Evolutionary conservation across 2,888 invertebrate genomes (phyloP).

Genomic region (Dicranocentrus wangi): DNA sequence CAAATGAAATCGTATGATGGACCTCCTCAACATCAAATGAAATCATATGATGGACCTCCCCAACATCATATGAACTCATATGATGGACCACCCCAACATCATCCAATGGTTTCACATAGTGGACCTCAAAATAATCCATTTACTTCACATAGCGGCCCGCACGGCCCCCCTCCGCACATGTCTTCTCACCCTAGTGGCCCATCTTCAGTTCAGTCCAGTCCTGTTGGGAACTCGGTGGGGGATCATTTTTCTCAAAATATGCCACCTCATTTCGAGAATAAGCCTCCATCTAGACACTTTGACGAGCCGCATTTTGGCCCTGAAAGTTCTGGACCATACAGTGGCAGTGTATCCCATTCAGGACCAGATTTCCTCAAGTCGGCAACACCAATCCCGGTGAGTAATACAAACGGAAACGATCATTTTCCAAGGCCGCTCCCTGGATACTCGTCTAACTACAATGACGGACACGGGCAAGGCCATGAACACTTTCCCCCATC

Average conservation of each 20-base stretch:
- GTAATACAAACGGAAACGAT: background rate
- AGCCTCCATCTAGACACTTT: constrained; percentile 9
- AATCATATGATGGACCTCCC: too few relatives aligned
- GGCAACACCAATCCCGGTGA: background rate
- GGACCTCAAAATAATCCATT: too few relatives aligned
- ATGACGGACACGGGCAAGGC: background rate
- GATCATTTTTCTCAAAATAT: constrained; percentile 49
- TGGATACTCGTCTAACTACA: background rate
- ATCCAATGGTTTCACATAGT: too few relatives aligned
- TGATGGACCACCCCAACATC: too few relatives aligned
- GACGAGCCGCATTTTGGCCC: background rate
- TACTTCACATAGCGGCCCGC: background rate
- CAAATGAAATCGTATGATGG: background rate
- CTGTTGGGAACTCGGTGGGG: constrained; percentile 6
- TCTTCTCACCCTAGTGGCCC: background rate
- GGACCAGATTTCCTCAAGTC: background rate
- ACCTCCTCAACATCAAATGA: background rate
- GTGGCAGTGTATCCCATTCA: background rate
- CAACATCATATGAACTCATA: too few relatives aligned
- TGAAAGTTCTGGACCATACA: background rate
- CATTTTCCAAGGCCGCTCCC: constrained; percentile 18
- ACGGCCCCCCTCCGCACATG: background rate
- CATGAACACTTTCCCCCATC: background rate
- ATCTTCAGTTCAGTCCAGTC: background rate
- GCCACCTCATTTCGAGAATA: constrained; percentile 35